Evolutionary conservation across 2,888 invertebrate species (phyloP), one percentile per base, ranked within the genome.

Genomic region (Lochmaea crataegi): DNA sequence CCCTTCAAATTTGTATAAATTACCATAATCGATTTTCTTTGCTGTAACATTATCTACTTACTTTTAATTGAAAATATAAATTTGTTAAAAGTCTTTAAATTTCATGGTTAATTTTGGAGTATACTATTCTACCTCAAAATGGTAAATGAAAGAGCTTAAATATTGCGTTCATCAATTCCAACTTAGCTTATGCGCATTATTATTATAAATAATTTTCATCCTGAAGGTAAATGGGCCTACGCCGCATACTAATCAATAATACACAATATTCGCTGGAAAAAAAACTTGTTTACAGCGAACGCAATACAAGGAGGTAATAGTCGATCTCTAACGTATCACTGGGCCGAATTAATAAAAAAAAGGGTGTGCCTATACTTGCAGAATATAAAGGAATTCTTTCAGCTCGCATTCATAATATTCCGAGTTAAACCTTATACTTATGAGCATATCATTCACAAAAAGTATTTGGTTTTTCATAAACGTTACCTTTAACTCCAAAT

Each of bases 171-270:
- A 51, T 51, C 51, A 51, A 16, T 51, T 51, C 4, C 7, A 51
- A 7, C n/a, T 66, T 12, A 42, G 45, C 41, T 63, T 22, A 14
- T 68, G 68, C 60, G 60, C 68, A 68, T 45, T 57, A 41, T 56
- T 57, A 68, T 22, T 57, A 56, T 32, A 38, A 65, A 56, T 53
- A 38, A 11, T 38, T 65, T 38, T 45, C 53, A 38, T 38, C 12
- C 12, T 65, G 18, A 53, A 65, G 16, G 65, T 65, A 65, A 41
- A 65, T 65, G 26, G 53, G 56, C 56, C 38, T 65, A 65, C 38
- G 38, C 65, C 65, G 65, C 65, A 65, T 65, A 18, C 16, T 53
- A 41, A 65, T 65, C 65, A 38, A 65, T 65, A 65, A 65, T 38
- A 64, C 26, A 64, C 45, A 48, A 48, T 64, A 14, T 7, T 48